phyloP scores from a whole-genome alignment of 2,888 invertebrate genomes.

The Conops quadrifasciatus region DNA sequence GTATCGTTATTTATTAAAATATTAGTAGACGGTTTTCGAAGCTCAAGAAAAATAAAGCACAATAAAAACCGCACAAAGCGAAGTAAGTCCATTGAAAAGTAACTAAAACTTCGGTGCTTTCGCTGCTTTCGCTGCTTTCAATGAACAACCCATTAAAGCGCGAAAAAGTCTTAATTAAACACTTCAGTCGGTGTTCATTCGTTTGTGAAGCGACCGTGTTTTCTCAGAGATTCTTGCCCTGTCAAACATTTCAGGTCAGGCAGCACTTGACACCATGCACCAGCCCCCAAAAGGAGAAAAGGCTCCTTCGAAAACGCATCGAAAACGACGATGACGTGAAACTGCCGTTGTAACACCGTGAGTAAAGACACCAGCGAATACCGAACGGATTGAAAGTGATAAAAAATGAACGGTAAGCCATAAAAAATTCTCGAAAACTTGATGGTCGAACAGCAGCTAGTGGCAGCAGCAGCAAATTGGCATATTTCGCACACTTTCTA shows the following conservation, averaged over 20 bases:
- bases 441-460: constrained; percentile 10
- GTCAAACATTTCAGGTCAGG: background rate
- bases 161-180: constrained; percentile 18
- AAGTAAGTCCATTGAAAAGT: too few species aligned
- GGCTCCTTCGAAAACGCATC: background rate
- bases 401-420: too few species aligned
- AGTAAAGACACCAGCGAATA: too few species aligned
- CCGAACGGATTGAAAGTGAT: too few species aligned
- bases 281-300: background rate
- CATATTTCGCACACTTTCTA: constrained; percentile 25
- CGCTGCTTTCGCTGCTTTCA: background rate
- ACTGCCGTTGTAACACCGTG: too few species aligned
- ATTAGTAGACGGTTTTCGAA: too few species aligned
- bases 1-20: too few species aligned
- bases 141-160: constrained; percentile 5
- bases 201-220: background rate
- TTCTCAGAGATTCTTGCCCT: background rate
- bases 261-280: background rate
- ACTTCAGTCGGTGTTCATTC: background rate
- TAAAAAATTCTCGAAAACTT: background rate
- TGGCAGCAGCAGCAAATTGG: constrained; percentile 25
- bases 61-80: too few species aligned
- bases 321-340: too few species aligned
- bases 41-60: too few species aligned
- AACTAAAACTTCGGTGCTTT: too few species aligned